These are phyloP conservation scores for Steinernema hermaphroditum DNA, from an alignment of 2,888 invertebrate species.

Conservation along the genomic window DNA sequence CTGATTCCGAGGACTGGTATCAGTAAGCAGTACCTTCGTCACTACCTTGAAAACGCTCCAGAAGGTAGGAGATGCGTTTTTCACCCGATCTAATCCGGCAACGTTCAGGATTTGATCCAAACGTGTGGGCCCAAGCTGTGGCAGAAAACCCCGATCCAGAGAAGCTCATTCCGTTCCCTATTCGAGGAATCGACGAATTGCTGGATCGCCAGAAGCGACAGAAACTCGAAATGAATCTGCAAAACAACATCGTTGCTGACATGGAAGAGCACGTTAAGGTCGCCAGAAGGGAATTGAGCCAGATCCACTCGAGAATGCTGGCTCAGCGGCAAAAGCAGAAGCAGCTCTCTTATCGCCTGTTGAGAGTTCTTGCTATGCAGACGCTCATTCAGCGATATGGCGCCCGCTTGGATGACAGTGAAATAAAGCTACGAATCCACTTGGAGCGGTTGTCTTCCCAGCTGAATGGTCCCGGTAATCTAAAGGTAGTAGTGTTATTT, in stretches of 20 bases:
- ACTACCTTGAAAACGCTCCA: constrained; percentile 88
- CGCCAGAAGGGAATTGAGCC: not conserved
- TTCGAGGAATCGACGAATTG: constrained; percentile 81
- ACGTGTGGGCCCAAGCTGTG: constrained; percentile 94
- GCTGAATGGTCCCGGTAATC: constrained; percentile 36
- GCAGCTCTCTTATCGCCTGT: constrained; percentile 28
- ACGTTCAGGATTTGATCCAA: constrained; percentile 69
- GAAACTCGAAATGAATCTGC: constrained; percentile 41
- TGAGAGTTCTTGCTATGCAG: constrained; percentile 38
- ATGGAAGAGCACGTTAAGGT: not conserved
- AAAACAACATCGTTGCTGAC: constrained; percentile 14
- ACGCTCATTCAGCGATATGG: constrained; percentile 39
- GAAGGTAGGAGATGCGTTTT: constrained; percentile 55
- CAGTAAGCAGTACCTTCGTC: constrained; percentile 73
- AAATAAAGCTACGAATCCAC: constrained; percentile 33
- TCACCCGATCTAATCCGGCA: constrained; percentile 31
- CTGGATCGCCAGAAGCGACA: constrained; percentile 72
- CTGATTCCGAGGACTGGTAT: constrained; percentile 78
- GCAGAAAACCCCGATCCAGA: constrained; percentile 89
- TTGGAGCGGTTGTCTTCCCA: constrained; percentile 34
- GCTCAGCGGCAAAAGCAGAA: constrained; percentile 5
- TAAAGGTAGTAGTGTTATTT: constrained; percentile 34
- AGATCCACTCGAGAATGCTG: not conserved
- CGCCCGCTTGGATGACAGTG: constrained; percentile 35
- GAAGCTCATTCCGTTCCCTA: constrained; percentile 87